phyloP scores from a whole-genome alignment of 2,888 invertebrate genomes.

The Thymelicus sylvestris region DNA sequence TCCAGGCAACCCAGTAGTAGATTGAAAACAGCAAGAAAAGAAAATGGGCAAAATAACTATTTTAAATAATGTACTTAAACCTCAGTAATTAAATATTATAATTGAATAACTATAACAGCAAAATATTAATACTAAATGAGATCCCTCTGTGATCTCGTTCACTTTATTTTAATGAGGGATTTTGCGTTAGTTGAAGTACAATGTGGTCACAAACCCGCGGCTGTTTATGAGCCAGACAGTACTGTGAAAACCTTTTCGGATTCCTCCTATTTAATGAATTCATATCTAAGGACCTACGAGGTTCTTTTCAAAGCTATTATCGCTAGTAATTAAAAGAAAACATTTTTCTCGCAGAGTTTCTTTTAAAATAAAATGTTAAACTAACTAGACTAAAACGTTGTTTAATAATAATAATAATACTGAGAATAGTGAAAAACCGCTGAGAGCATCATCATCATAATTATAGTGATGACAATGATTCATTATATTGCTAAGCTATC shows the following conservation, averaged over 20 bases:
- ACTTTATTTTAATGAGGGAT: slow-evolving; percentile 36
- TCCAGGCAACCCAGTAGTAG: no score
- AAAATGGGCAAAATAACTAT: neutral
- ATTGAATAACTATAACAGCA: slow-evolving; percentile 4
- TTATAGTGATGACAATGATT: no score
- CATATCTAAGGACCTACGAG: slow-evolving; percentile 8
- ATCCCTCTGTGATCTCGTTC: slow-evolving; percentile 24
- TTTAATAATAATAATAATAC: no score
- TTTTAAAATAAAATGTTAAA: neutral
- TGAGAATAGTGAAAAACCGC: no score
- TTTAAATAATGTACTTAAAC: neutral
- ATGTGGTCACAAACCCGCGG: slow-evolving; percentile 28
- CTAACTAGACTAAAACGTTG: no score
- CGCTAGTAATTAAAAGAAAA: slow-evolving; percentile 26
- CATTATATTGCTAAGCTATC: no score
- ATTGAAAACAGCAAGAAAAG: no score
- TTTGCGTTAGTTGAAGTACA: slow-evolving; percentile 25
- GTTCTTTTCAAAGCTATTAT: slow-evolving; percentile 8
- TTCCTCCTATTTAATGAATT: slow-evolving; percentile 27
- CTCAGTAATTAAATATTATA: neutral
- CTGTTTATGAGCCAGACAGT: slow-evolving; percentile 27
- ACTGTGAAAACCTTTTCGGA: slow-evolving; percentile 32
- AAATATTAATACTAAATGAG: slow-evolving; percentile 10
- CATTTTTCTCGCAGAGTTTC: neutral
- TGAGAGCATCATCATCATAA: no score